Base-by-base conservation (phyloP, 2,797 vertebrate genomes). In the Aphelocoma californica region DNA sequence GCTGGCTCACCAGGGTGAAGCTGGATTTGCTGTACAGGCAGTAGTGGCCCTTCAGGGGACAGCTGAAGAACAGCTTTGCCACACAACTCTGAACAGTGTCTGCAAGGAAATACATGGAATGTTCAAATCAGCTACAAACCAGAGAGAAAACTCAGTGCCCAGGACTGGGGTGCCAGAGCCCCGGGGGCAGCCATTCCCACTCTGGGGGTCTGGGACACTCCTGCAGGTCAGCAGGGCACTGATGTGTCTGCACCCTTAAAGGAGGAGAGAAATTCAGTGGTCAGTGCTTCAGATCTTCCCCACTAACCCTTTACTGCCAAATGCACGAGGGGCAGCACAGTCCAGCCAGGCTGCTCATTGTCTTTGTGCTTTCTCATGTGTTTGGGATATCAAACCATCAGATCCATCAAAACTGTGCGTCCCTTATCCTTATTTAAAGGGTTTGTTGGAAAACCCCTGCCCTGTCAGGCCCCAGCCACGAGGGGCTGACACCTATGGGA, bases 11-110 rank as follows among this genome's bases (percentile, higher is more conserved):
- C 87, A 99, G 98, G 81, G 95, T 98, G 95, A 99, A 99, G 20
- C 98, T 98, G 97, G 98, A 99, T 94, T 99, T 99, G 92, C 98
- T 97, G 90, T 99, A 99, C 17, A 99, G 97, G 94, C 99, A 99
- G 98, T 99, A 99, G 93, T 98, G 98, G 18, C 98, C 99, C 97
- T 99, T 99, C 92, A 99, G 97, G 67, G 98, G 97, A 96, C 99
- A 99, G 78, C 98, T 99, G 98, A 99, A 99, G 38, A 97, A 99
- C 90, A 99, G 97, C 97, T 98, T 99, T 67, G 99, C 99, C 54
- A 98, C 98, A 31, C 98, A 99, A 18, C 98, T 98, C 60, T 94
- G 97, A 47, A 97, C 96, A 3, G 98, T 97, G 89, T 99, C 99
- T 99, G 93, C 86, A 93, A 95, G 90, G 12, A 93, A 96, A 97